Evolutionary conservation across 2,113 vertebrate species (phyloP).

Genomic region (Cisticola juncidis): DNA sequence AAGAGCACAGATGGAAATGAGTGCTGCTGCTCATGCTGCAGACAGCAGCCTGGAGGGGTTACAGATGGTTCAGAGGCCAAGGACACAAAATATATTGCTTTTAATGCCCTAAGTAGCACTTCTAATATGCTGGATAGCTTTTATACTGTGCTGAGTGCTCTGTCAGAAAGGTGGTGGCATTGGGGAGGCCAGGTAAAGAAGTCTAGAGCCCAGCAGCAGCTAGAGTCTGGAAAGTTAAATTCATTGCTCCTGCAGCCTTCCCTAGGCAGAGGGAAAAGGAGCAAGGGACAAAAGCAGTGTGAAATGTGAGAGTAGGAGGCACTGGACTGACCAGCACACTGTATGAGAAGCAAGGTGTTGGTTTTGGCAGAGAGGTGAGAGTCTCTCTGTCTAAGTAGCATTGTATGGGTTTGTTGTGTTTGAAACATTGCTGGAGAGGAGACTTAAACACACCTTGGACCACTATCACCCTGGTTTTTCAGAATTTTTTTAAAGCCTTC

Average conservation of each 20-base stretch:
- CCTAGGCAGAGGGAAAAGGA: neutral
- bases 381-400: neutral
- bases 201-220: neutral
- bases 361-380: neutral
- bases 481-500: no score
- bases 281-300: fast-evolving
- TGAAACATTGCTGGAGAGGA: neutral
- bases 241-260: neutral
- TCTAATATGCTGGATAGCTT: neutral
- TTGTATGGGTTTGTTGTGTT: neutral
- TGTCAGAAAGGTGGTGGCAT: neutral
- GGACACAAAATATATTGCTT: neutral
- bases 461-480: neutral
- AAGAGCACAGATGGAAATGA: neutral
- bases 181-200: neutral
- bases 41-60: neutral
- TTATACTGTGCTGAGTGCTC: neutral
- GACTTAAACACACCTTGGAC: fast-evolving
- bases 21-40: neutral
- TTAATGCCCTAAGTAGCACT: neutral
- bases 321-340: neutral
- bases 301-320: neutral
- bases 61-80: neutral
- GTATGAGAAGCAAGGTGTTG: neutral
- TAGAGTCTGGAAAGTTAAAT: neutral